phyloP scores from a whole-genome alignment of 30 jellyfish, hydroid and myxozoan species.

The Mastigias papua region DNA sequence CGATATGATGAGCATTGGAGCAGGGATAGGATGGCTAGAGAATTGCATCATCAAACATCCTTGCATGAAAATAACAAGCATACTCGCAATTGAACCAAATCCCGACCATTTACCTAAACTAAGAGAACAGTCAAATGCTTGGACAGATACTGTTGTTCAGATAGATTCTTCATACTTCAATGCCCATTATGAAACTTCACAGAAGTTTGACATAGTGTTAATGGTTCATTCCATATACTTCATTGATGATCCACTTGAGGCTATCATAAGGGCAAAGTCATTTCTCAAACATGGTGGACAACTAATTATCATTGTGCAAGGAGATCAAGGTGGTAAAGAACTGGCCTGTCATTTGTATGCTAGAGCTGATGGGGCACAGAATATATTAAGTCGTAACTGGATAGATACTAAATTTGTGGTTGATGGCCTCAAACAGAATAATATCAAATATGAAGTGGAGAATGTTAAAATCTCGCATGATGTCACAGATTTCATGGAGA shows the following conservation, averaged over 20 bases:
- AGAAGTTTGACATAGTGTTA: constrained; percentile 8
- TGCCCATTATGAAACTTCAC: background rate
- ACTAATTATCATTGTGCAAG: background rate
- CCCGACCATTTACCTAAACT: background rate
- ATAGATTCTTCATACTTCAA: constrained; percentile 24
- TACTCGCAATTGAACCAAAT: constrained; percentile 24
- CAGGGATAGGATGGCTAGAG: constrained; percentile 6
- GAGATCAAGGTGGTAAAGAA: background rate
- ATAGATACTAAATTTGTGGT: background rate
- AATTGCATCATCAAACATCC: background rate
- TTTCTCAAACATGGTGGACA: constrained; percentile 13
- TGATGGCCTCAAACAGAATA: background rate
- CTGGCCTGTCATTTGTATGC: background rate
- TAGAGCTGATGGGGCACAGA: background rate
- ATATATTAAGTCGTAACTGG: background rate
- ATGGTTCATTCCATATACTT: constrained; percentile 15
- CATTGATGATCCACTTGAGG: background rate
- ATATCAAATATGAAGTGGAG: background rate
- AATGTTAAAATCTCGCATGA: background rate
- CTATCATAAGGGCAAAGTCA: too few species aligned
- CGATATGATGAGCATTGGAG: background rate
- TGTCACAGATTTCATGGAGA: constrained; percentile 3
- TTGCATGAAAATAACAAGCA: background rate
- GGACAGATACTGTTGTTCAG: background rate
- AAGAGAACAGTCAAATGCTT: background rate